These are phyloP conservation scores for Aplysina aerophoba DNA, from an alignment of 37 sponge, comb jelly and placozoan species.

Conservation along the genomic window DNA sequence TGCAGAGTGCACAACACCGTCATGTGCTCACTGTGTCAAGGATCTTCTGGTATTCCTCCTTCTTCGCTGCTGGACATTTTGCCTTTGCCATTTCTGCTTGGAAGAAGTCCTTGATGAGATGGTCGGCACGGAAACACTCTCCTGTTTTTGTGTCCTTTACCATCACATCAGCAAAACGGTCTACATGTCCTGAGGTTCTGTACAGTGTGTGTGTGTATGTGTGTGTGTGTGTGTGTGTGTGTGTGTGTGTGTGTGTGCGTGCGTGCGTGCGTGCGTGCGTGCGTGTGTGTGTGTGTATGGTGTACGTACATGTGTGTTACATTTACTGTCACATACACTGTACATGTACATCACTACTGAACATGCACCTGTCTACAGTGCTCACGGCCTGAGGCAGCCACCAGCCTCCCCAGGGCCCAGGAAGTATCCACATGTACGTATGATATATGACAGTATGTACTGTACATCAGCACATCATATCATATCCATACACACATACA, in stretches of 20 bases:
- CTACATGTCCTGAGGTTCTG: conserved; percentile 93
- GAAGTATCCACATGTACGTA: no score
- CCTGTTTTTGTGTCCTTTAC: conserved; percentile 94
- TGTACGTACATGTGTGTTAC: background rate
- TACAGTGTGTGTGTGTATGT: background rate
- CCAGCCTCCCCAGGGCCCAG: no score
- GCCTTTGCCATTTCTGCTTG: conserved; percentile 67
- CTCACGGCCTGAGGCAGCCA: no score
- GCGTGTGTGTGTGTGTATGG: background rate
- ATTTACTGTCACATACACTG: background rate
- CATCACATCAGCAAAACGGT: conserved; percentile 94
- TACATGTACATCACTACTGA: background rate
- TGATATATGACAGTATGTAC: no score
- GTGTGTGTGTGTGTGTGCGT: background rate
- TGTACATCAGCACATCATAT: no score
- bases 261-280: background rate
- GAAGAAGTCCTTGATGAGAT: conserved; percentile 78
- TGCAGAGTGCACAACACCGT: no score
- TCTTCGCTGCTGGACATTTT: conserved; percentile 68
- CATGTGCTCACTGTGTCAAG: conserved; percentile 50
- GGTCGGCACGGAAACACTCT: conserved; percentile 96
- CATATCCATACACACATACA: no score
- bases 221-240: background rate
- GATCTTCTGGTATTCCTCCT: conserved; percentile 59
- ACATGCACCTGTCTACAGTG: no score